These are phyloP conservation scores for Subanguina moxae DNA, from an alignment of 1,140 invertebrate species.

Conservation along the genomic window DNA sequence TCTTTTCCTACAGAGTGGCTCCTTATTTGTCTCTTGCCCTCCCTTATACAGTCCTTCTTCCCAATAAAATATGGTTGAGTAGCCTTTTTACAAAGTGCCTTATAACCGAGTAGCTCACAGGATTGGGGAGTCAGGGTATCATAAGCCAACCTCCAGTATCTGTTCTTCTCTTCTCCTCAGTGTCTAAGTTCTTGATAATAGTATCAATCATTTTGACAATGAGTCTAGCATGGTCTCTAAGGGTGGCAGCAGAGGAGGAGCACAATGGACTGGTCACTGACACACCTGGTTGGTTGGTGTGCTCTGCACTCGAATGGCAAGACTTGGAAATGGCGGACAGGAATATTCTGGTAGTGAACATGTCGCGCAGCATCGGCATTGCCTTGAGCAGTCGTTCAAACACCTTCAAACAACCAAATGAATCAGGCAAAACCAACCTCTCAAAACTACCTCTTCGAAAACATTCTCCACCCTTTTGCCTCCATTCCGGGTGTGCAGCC, in stretches of 20 bases:
- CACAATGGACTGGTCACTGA: not conserved
- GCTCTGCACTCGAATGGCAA: constrained; percentile 14
- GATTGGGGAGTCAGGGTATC: no score
- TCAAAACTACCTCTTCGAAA: constrained; percentile 58
- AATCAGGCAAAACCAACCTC: not conserved
- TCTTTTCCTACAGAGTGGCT: no score
- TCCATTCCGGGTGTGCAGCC: constrained; percentile 56
- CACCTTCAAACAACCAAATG: constrained; percentile 24
- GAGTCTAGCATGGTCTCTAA: constrained; percentile 52
- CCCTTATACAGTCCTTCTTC: no score
- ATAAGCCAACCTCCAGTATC: constrained; percentile 46
- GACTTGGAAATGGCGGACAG: constrained; percentile 54
- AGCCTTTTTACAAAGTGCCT: no score
- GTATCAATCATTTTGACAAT: constrained; percentile 56
- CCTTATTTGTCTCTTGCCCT: no score
- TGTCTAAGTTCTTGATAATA: constrained; percentile 54
- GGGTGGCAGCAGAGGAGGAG: constrained; percentile 16
- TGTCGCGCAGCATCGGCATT: constrained; percentile 53
- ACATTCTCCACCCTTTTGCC: constrained; percentile 58
- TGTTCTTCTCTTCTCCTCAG: constrained; percentile 49
- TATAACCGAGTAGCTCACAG: no score
- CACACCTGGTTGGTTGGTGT: not conserved
- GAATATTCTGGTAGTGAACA: constrained; percentile 57
- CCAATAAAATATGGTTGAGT: no score
- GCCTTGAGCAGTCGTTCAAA: constrained; percentile 30